Percentiles rank a stretch among this genome's conserved stretches.
Conservation (phyloP, 2,113 vertebrate genomes). For the Cairina moschata region DNA sequence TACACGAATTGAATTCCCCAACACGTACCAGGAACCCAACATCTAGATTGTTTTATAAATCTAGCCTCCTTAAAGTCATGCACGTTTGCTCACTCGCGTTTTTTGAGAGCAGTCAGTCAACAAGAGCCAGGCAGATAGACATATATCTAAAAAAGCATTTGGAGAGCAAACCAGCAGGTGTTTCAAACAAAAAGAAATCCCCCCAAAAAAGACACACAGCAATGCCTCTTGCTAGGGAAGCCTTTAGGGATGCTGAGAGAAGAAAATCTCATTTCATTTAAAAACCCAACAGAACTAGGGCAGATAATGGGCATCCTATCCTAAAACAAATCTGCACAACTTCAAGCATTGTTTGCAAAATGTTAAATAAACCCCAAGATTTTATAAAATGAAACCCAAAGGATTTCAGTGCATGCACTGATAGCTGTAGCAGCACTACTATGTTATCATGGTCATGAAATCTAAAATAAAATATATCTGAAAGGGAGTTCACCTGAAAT, state of each 20-base stretch:
- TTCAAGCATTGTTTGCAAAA: neutral
- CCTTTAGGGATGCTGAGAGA: neutral
- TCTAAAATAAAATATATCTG: neutral
- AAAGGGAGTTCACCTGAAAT: neutral
- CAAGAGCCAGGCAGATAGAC: neutral
- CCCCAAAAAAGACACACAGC: rapidly evolving
- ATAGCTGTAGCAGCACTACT: neutral
- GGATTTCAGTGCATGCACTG: neutral
- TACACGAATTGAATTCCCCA: neutral
- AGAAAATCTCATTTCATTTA: neutral
- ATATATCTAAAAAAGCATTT: neutral
- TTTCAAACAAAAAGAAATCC: too few species aligned
- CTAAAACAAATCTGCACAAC: neutral
- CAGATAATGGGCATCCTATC: neutral
- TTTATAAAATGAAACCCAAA: neutral
- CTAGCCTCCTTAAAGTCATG: neutral
- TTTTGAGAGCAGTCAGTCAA: neutral
- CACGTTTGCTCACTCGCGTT: neutral
- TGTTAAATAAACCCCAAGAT: neutral
- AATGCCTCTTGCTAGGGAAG: neutral
- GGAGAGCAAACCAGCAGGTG: neutral
- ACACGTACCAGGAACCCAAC: neutral
- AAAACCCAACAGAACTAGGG: neutral
- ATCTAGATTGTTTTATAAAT: neutral
- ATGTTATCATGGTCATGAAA: neutral